These are phyloP conservation scores for Sphaerodactylus townsendi DNA, from an alignment of 2,113 vertebrate species.

Conservation along the genomic window DNA sequence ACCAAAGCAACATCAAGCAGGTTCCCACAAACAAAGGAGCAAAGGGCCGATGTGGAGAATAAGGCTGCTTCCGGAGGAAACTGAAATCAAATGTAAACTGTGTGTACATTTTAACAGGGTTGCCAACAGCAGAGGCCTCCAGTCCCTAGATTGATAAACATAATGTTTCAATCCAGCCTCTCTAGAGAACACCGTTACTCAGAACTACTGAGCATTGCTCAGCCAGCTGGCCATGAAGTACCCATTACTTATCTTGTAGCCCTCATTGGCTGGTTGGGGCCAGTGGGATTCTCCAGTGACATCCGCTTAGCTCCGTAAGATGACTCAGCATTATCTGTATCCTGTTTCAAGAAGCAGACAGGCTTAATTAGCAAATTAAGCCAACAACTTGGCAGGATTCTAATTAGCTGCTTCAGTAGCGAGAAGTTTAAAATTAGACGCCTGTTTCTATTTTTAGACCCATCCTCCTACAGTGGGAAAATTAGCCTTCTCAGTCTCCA, in stretches of 20 bases:
- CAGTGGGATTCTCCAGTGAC: too few relatives aligned
- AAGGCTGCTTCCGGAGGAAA: too few relatives aligned
- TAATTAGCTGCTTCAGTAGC: not conserved
- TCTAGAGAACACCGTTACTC: not conserved
- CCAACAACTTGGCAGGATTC: not conserved
- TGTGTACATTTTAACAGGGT: too few relatives aligned
- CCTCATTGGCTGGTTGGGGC: not conserved
- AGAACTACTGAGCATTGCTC: not conserved
- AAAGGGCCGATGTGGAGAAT: too few relatives aligned
- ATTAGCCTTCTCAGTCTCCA: not conserved
- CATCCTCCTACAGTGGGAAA: too few relatives aligned
- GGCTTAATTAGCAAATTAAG: not conserved
- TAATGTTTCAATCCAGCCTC: not conserved
- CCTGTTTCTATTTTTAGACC: not conserved
- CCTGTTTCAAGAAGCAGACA: not conserved
- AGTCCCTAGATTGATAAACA: too few relatives aligned
- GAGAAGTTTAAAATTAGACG: not conserved
- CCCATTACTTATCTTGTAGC: too few relatives aligned
- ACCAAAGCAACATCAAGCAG: too few relatives aligned
- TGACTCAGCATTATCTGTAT: not conserved
- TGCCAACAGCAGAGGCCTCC: too few relatives aligned
- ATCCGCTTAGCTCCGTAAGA: not conserved
- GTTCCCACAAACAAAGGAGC: too few relatives aligned
- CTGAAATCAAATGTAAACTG: too few relatives aligned
- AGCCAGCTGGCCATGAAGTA: too few relatives aligned